Base-by-base conservation (phyloP, 2,113 vertebrate species). In the Clinocottus analis region DNA sequence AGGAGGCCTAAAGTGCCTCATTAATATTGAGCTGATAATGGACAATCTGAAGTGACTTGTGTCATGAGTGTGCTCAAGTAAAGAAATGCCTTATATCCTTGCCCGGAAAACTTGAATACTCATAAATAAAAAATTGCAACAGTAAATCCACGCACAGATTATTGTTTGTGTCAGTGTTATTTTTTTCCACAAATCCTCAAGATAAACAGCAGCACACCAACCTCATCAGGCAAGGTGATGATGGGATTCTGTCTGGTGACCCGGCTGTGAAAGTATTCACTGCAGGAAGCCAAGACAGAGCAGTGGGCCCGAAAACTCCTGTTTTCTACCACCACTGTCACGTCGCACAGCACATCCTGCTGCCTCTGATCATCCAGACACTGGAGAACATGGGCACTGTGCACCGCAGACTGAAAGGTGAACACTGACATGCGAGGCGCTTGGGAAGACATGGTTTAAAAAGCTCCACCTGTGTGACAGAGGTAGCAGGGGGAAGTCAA, bases 281-380 rank as follows among this genome's bases (percentile, higher is more conserved):
- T 98, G 89, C 97, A 98, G 6, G 97, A 97, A 0, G 97, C 97
- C 88, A 99, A 93, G 80, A 99, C 95, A 0, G 97, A 95, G 67
- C 88, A 93, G 87, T 99, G 98, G 19, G 97, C 98, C 16, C 96
- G 93, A 84, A 98, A 99, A 43, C 93, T 94, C 78, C 91, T 93
- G 86, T 94, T 93, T 83, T 96, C 96, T 84, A 97, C 97, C 71
- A 96, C 80, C 64, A 99, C 82, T 0, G 97, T 99, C 86, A 98
- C 89, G 31, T 96, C 95, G 23, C 95, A 96, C 77, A 96, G 80
- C n/a, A 94, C 13, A 33, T 94, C 94, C 56, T 80, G 91, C 79
- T 87, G 91, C 71, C 95, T 86, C 91, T 95, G 94, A 21, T 95
- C 93, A 47, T 96, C 89, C 86, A 96, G 92, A 71, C 92, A 90